A percentile compares a stretch with the other conserved stretches of the same genome.
Conservation (phyloP, 64 coral and sea anemone species). For the Porites australiensis region DNA sequence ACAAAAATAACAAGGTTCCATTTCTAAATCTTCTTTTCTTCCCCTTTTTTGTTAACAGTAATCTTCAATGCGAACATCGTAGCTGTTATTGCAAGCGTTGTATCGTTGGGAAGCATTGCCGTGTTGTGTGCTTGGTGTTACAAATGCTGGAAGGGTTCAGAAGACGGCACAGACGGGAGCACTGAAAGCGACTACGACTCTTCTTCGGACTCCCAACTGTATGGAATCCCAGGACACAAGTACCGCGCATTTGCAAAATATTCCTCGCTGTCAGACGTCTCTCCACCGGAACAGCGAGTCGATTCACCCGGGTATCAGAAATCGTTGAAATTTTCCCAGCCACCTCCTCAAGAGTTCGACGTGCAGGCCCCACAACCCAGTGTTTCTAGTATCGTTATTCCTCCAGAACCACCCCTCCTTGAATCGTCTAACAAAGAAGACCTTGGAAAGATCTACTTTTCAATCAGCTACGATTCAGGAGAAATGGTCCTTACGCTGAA, state of each 20-base stretch:
- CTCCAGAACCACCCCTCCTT: conserved; percentile 69
- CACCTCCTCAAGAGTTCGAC: conserved; percentile 77
- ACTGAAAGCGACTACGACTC: conserved; percentile 45
- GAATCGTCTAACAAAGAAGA: conserved; percentile 73
- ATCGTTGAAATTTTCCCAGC: conserved; percentile 81
- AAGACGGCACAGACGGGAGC: conserved; percentile 22
- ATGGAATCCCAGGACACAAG: conserved; percentile 23
- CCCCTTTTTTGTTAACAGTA: neutral
- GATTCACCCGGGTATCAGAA: conserved; percentile 62
- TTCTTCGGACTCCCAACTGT: conserved; percentile 50
- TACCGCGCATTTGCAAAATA: conserved; percentile 37
- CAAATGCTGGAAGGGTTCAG: conserved; percentile 68
- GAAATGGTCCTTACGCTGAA: conserved; percentile 80
- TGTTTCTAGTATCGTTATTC: conserved; percentile 67
- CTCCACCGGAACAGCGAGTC: neutral
- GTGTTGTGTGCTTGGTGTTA: conserved; percentile 70
- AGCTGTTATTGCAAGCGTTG: conserved; percentile 45
- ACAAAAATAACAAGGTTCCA: neutral
- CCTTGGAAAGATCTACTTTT: conserved; percentile 88
- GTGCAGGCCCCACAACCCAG: conserved; percentile 79
- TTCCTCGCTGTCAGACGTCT: conserved; percentile 14
- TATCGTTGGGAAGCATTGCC: conserved; percentile 49
- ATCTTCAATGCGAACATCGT: neutral
- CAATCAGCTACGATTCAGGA: conserved; percentile 85
- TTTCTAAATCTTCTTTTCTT: neutral